Base-by-base conservation (phyloP, 2,888 invertebrate species). In the Corbicula japonica region DNA sequence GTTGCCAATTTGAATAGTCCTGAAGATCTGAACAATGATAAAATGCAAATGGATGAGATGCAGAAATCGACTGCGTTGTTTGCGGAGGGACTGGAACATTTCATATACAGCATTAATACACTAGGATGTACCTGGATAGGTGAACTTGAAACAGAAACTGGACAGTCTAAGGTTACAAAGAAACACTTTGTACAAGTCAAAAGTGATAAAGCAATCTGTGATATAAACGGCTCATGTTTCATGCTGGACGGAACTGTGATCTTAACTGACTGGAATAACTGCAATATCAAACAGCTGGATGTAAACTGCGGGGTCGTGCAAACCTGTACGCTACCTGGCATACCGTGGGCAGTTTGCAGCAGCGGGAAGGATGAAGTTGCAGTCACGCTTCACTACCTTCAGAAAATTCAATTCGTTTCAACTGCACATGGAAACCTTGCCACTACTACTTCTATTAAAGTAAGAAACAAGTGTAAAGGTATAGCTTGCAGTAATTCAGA, bases 191-290 rank as follows among this genome's bases (percentile, higher is more conserved):
- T 73, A 1, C 30, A 48, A 28, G 38, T 41, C 5, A 38, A 46
- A 48, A 18, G n/a, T 18, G 73, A 73, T 28, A 46, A 21, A 28
- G 26, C 60, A 44, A 12, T 35, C n/a, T 73, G 73, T 60, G 73
- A 73, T 58, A 73, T 73, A 28, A 73, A 58, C 23, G 41, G 65
- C 41, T 46, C 38, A 5, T 73, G 73, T 38, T 10, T 26, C 4
- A 34, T 73, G 54, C 23, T 23, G 4, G 73, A 73, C 50, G 73
- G 73, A 30, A 32, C 73, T 10, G 35, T 73, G 8, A 5, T 73
- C 15, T 21, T 73, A 4, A 23, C 65, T 28, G 73, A 73, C 32
- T 73, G 60, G 58, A 73, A 66, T 32, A 73, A 73, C 38, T 52
- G 34, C 15, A 65, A 66, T n/a, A 26, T 73, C 6, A 65, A 73